These are phyloP conservation scores for Apogon talboti DNA, from an alignment of 2,797 vertebrate genomes.

Conservation along the genomic window DNA sequence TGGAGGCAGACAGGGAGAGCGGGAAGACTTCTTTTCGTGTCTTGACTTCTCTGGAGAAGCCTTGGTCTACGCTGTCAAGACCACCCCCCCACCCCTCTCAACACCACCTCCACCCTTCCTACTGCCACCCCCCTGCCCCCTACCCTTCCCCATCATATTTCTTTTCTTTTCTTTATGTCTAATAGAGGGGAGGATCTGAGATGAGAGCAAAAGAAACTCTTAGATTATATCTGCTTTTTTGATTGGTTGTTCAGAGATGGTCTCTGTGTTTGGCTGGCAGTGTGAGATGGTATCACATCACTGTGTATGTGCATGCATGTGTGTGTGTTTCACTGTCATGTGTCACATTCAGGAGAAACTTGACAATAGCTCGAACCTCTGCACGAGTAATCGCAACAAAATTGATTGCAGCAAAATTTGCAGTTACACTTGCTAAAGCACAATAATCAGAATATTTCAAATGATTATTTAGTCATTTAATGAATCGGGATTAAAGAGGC, in stretches of 20 bases:
- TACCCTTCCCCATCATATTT: constrained; percentile 64
- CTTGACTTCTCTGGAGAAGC: constrained; percentile 74
- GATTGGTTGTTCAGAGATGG: constrained; percentile 77
- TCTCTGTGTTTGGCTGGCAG: constrained; percentile 69
- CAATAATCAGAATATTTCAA: constrained; percentile 30
- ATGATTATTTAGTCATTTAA: constrained; percentile 34
- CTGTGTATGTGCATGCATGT: constrained; percentile 21
- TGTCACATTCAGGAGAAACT: constrained; percentile 66
- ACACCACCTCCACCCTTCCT: not conserved
- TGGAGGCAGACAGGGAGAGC: constrained; percentile 66
- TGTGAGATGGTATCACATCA: constrained; percentile 72
- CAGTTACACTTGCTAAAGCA: constrained; percentile 34
- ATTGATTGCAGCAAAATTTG: constrained; percentile 30
- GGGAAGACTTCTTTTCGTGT: constrained; percentile 69
- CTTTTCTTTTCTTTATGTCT: constrained; percentile 74
- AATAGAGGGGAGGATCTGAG: constrained; percentile 74
- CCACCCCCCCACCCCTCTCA: constrained; percentile 10
- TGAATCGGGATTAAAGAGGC: constrained; percentile 17
- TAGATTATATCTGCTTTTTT: constrained; percentile 76
- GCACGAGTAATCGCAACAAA: constrained; percentile 49
- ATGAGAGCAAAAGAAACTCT: constrained; percentile 67
- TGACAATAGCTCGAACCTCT: constrained; percentile 56
- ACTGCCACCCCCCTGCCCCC: constrained; percentile 2
- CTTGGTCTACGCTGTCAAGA: constrained; percentile 66
- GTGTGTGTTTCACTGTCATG: constrained; percentile 45